These are phyloP conservation scores for Wiebesia pumilae DNA, from an alignment of 1,140 invertebrate species.

Conservation along the genomic window DNA sequence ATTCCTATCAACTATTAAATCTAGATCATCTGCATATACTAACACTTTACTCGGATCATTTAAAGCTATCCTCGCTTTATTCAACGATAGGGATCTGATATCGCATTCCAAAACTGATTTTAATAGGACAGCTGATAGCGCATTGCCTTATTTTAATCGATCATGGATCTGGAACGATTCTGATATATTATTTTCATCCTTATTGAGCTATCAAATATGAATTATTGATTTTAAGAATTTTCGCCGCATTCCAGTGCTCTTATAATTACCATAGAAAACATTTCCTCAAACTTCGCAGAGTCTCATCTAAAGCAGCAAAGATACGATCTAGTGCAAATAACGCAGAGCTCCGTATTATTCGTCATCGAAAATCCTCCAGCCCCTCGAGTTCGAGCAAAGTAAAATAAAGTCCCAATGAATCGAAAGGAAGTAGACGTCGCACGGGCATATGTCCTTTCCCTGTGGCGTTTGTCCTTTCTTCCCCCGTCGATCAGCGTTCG, in stretches of 20 bases:
- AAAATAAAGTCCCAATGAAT: too few species aligned
- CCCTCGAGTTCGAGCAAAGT: too few species aligned
- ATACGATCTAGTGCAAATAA: too few species aligned
- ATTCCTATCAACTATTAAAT: background rate
- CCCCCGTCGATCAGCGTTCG: too few species aligned
- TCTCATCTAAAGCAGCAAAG: background rate
- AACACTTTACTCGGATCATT: background rate
- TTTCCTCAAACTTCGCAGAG: too few species aligned
- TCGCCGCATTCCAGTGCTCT: background rate
- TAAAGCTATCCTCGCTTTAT: background rate
- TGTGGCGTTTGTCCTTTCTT: background rate
- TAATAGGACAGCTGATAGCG: background rate
- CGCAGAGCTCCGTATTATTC: too few species aligned
- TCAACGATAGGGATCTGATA: background rate
- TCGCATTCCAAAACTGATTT: background rate
- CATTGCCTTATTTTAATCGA: background rate
- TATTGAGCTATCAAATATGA: background rate
- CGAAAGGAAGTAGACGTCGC: too few species aligned
- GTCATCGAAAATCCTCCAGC: too few species aligned
- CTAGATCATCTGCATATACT: background rate
- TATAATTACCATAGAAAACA: too few species aligned
- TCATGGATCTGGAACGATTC: background rate
- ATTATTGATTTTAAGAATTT: background rate
- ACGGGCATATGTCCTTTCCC: too few species aligned
- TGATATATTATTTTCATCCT: background rate